A percentile compares a stretch with the other conserved stretches of the same genome.
Conservation (phyloP, 2,797 vertebrate genomes). For the Centropyge bicolor region DNA sequence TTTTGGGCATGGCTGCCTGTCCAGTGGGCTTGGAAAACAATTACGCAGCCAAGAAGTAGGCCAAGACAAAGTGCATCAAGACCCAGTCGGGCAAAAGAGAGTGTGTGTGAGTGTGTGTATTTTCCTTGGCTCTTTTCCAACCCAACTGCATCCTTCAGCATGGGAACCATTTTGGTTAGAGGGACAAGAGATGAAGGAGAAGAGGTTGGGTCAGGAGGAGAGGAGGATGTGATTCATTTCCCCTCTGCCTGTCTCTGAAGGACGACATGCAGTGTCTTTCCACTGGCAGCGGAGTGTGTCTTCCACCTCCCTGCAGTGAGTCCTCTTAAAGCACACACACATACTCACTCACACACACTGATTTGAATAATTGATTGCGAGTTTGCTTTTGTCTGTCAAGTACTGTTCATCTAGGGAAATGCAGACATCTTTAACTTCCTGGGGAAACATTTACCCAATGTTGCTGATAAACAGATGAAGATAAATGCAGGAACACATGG, state of each 20-base stretch:
- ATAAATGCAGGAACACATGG: slow-evolving; percentile 44
- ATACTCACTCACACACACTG: slow-evolving; percentile 4
- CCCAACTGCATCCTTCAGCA: slow-evolving; percentile 46
- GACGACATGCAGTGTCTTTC: slow-evolving; percentile 57
- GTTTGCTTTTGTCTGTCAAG: slow-evolving; percentile 27
- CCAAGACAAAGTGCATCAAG: slow-evolving; percentile 58
- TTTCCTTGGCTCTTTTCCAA: slow-evolving; percentile 61
- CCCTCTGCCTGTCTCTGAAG: slow-evolving; percentile 51
- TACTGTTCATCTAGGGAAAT: slow-evolving; percentile 22
- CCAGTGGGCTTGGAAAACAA: slow-evolving; percentile 54
- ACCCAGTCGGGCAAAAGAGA: slow-evolving; percentile 32
- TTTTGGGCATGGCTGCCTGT: slow-evolving; percentile 27
- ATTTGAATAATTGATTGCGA: slow-evolving; percentile 43
- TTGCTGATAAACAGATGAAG: slow-evolving; percentile 59
- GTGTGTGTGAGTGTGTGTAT: slow-evolving; percentile 24
- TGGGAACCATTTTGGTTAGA: slow-evolving; percentile 67
- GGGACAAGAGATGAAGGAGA: slow-evolving; percentile 50
- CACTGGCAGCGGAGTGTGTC: slow-evolving; percentile 40
- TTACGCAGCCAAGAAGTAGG: slow-evolving; percentile 52
- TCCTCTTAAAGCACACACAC: background rate
- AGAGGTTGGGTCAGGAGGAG: slow-evolving; percentile 54
- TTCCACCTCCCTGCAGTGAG: slow-evolving; percentile 27
- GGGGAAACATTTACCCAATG: slow-evolving; percentile 57
- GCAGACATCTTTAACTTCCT: slow-evolving; percentile 42
- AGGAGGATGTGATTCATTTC: slow-evolving; percentile 77